Evolutionary conservation across 2,113 vertebrate species (phyloP).

Genomic region (Haemorhous mexicanus): DNA sequence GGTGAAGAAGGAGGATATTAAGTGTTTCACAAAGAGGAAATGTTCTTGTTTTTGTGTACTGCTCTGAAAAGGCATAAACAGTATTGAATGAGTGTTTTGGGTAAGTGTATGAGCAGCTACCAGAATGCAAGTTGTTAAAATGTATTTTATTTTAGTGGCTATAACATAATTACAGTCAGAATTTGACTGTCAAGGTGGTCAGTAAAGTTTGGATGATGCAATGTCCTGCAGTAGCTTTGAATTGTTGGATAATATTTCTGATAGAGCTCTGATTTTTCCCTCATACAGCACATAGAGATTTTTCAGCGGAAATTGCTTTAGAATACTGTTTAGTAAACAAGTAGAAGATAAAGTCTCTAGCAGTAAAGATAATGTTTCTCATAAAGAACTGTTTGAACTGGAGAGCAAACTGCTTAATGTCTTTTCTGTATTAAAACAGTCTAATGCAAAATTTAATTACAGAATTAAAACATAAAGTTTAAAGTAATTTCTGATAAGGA

Average conservation of each 20-base stretch:
- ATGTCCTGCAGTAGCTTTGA: background rate
- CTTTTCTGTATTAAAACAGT: background rate
- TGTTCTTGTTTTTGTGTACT: background rate
- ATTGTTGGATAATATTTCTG: background rate
- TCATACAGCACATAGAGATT: background rate
- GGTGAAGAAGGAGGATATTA: background rate
- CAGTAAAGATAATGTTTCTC: background rate
- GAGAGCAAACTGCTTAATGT: background rate
- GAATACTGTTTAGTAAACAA: background rate
- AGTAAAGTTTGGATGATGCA: background rate
- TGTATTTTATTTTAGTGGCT: accelerated
- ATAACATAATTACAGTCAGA: background rate
- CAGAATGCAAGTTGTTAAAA: background rate
- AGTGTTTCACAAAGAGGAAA: background rate
- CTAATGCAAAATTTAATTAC: background rate
- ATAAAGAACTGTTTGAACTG: background rate
- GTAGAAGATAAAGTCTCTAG: background rate
- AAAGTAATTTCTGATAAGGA: background rate
- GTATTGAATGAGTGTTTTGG: background rate
- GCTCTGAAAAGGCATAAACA: background rate
- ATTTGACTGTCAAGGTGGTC: background rate
- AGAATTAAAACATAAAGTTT: background rate
- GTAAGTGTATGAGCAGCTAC: background rate
- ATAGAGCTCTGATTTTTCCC: background rate
- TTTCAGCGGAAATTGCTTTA: background rate